Conservation (phyloP, 2,113 vertebrate genomes). For the Marcusenius ussheri region DNA sequence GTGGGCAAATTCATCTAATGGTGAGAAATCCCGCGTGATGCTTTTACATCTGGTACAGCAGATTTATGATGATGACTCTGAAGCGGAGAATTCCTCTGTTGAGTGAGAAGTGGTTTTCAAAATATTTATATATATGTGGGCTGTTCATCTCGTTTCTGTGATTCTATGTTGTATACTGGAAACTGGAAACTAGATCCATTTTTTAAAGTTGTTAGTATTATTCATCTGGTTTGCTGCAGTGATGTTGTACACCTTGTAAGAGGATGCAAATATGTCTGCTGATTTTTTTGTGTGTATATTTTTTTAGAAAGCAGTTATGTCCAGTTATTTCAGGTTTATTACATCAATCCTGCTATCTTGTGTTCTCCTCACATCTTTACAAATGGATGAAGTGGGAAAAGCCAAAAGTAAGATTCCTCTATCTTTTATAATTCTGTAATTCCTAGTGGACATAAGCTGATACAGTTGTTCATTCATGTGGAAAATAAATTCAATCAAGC, state of each 20-base stretch:
- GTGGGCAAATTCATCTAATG: neutral
- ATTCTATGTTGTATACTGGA: neutral
- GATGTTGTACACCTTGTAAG: neutral
- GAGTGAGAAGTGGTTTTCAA: neutral
- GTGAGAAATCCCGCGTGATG: neutral
- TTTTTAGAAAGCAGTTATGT: conserved; percentile 8
- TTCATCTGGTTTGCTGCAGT: neutral
- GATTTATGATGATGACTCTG: neutral
- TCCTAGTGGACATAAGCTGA: neutral
- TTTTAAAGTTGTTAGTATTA: neutral
- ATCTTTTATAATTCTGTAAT: neutral
- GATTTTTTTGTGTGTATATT: neutral
- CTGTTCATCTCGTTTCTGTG: neutral
- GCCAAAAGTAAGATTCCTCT: conserved; percentile 5
- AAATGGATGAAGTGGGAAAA: neutral
- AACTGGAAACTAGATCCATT: neutral
- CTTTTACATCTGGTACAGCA: neutral
- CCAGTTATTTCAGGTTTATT: neutral
- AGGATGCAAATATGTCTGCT: neutral
- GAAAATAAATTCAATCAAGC: neutral
- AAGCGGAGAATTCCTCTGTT: neutral
- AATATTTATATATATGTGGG: neutral
- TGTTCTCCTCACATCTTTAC: neutral
- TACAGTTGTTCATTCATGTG: neutral
- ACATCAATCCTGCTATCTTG: neutral